Evolutionary conservation across 2,888 invertebrate species (phyloP).

Genomic region (Morpho deidamia): DNA sequence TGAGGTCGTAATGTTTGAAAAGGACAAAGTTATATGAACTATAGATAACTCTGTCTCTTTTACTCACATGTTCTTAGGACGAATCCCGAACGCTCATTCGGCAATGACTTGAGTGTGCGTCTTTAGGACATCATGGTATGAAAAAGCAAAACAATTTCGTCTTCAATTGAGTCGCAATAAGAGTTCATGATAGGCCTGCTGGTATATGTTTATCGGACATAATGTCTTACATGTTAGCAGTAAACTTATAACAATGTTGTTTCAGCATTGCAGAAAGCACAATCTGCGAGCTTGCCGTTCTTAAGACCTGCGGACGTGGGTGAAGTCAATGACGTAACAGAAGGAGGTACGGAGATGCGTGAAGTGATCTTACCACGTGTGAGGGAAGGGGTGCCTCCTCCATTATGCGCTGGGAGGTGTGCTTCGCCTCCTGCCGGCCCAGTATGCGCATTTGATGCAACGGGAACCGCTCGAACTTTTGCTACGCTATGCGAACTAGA

Average conservation of each 20-base stretch:
- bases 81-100: too few species aligned
- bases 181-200: too few species aligned
- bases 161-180: too few species aligned
- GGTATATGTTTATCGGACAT: too few species aligned
- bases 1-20: too few species aligned
- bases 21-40: too few species aligned
- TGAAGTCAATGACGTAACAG: slow-evolving; percentile 40
- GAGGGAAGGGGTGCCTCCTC: slow-evolving; percentile 62
- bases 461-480: slow-evolving; percentile 76
- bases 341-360: slow-evolving; percentile 33
- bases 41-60: too few species aligned
- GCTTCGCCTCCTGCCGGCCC: slow-evolving; percentile 67
- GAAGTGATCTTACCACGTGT: slow-evolving; percentile 47
- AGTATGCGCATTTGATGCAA: slow-evolving; percentile 78
- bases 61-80: too few species aligned
- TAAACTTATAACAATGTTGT: neutral
- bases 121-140: too few species aligned
- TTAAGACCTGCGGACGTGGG: slow-evolving; percentile 45
- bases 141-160: too few species aligned
- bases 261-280: slow-evolving; percentile 55
- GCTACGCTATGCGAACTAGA: slow-evolving; percentile 78
- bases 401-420: slow-evolving; percentile 61
- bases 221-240: too few species aligned
- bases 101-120: too few species aligned
- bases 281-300: slow-evolving; percentile 53